A percentile compares a stretch with the other conserved stretches of the same genome.
Conservation (phyloP, 1,140 invertebrate species). For the Atta texana region DNA sequence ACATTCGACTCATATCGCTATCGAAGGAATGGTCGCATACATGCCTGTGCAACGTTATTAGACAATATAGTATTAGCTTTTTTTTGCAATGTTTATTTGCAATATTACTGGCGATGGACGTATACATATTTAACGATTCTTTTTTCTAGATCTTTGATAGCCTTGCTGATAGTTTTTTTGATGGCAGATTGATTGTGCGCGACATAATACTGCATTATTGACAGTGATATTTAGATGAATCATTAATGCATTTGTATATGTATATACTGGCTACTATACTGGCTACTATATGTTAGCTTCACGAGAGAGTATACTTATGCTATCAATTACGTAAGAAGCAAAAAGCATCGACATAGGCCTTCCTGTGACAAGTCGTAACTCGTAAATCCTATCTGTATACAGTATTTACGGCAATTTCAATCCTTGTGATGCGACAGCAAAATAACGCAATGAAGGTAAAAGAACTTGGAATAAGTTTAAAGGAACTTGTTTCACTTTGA, state of each 20-base stretch:
- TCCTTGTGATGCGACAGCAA: not conserved
- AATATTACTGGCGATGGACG: not conserved
- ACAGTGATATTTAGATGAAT: constrained; percentile 24
- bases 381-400: not conserved
- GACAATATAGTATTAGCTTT: not conserved
- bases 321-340: constrained; percentile 38
- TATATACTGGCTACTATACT: not conserved
- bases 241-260: not conserved
- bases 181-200: constrained; percentile 29
- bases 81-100: not conserved
- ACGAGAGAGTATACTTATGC: not conserved
- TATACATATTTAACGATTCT: constrained; percentile 20
- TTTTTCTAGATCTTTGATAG: constrained; percentile 43
- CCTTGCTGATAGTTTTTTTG: not conserved
- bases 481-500: not conserved
- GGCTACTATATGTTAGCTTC: not conserved
- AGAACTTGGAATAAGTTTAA: not conserved
- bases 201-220: constrained; percentile 24
- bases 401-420: constrained; percentile 24
- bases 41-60: not conserved
- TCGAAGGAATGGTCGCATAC: constrained; percentile 11
- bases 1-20: not conserved
- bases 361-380: constrained; percentile 7
- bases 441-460: not conserved
- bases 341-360: not conserved